Evolutionary conservation across 2,113 vertebrate genomes (phyloP).

Genomic region (Podarcis muralis): DNA sequence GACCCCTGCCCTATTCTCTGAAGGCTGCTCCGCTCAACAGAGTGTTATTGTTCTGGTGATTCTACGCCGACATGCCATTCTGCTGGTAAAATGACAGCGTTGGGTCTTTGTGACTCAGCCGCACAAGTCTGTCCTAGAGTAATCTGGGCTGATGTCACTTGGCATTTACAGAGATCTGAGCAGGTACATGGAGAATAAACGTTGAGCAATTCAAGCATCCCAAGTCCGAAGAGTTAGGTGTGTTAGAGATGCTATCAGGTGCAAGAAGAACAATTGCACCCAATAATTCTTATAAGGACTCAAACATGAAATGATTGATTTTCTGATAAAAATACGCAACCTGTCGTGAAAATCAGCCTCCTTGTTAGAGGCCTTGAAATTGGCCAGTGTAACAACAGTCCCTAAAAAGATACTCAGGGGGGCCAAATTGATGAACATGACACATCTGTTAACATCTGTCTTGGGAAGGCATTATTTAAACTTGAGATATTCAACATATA

Average conservation of each 20-base stretch:
- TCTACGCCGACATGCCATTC: not conserved
- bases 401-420: not conserved
- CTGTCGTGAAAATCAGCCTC: too few relatives aligned
- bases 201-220: not conserved
- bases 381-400: not conserved
- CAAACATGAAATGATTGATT: not conserved
- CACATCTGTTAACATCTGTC: not conserved
- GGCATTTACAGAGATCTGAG: not conserved
- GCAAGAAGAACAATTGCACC: not conserved
- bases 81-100: not conserved
- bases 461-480: not conserved
- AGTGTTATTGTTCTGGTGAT: not conserved
- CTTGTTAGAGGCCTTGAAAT: not conserved
- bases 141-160: not conserved
- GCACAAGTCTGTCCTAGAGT: not conserved
- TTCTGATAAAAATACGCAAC: not conserved
- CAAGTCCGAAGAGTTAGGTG: not conserved
- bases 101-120: not conserved
- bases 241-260: not conserved
- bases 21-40: not conserved
- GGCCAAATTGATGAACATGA: not conserved
- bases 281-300: not conserved
- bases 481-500: not conserved
- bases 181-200: not conserved
- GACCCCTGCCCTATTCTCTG: not conserved